Base-by-base conservation (phyloP, 2,797 vertebrate species). In the Semaprochilodus insignis region DNA sequence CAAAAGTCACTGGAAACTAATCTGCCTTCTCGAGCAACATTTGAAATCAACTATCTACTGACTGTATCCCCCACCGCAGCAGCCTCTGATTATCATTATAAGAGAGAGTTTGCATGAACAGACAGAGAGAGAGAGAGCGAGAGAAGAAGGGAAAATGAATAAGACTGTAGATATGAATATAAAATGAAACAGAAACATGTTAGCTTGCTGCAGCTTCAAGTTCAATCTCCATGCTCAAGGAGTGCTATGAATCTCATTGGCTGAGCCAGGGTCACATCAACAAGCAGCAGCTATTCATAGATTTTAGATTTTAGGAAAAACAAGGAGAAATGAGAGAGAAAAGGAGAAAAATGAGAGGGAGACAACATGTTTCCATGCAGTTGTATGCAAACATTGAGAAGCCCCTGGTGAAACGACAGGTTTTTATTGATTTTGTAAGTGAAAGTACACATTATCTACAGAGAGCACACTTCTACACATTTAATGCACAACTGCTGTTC, bases 231-330 rank as follows among this genome's bases (percentile, higher is more conserved):
- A 57, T 66, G 80, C 55, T 80, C 34, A 72, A 72, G 17, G 55
- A 72, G 36, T 71, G 34, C 23, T 57, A 81, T 74, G 80, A 66
- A 74, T 74, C 31, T 74, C 80, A 74, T 66, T 66, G 79, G 71
- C 23, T 19, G 1, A 57, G 17, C 36, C 57, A 54, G 40, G 27
- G 21, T 25, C 27, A 73, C 62, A 80, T 63, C 21, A 51, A 54
- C 70, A 73, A 34, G 59, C 40, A 17, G 69, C 21, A n/a, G 25
- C 5, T n/a, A 72, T 34, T 62, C 23, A 62, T 62, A 27, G 52
- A 57, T 79, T 71, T 57, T 19, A 63, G 11, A 13, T 48, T 48
- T 48, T 48, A 48, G n/a, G 14, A 63, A 63, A 23, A 54, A 57
- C 36, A 23, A 6, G 25, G 10, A n/a, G 23, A 36, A 23, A 73